phyloP scores from a whole-genome alignment of 2,113 vertebrate genomes.

The Trochalopteron elliotii region DNA sequence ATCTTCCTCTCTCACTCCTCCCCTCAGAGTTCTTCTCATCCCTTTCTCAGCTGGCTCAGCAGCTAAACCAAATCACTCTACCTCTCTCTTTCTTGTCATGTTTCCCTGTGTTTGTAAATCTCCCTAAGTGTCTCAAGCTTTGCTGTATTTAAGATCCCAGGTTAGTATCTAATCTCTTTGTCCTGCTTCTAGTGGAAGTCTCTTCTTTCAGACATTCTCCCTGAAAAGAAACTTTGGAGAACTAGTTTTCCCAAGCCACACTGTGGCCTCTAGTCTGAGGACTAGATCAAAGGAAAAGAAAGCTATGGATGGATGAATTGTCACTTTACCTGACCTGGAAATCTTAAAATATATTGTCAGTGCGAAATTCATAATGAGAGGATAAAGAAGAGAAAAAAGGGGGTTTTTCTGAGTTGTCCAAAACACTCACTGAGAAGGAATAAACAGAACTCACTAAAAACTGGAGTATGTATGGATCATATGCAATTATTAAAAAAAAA shows the following conservation, averaged over 20 bases:
- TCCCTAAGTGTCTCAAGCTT: not conserved
- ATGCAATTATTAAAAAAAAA: not conserved
- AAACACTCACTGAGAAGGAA: not conserved
- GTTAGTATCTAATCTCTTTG: constrained; percentile 4
- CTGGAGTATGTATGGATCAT: not conserved
- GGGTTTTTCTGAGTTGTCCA: not conserved
- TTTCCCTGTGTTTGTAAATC: not conserved
- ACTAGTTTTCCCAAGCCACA: not conserved
- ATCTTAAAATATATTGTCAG: not conserved
- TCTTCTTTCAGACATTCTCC: not conserved
- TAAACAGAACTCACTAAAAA: not conserved
- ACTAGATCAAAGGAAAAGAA: not conserved
- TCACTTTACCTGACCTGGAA: not conserved
- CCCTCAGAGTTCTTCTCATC: not conserved
- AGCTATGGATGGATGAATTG: not conserved
- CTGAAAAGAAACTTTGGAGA: not conserved
- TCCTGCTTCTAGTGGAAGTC: not conserved
- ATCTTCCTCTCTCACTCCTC: not conserved
- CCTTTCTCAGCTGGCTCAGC: not conserved
- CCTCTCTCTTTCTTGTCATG: not conserved
- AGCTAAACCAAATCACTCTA: not conserved
- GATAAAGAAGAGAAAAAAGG: not conserved
- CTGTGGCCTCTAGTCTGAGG: not conserved
- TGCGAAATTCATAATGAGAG: not conserved
- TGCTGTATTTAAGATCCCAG: not conserved